These are phyloP conservation scores for Hoplostethus mediterraneus DNA, from an alignment of 2,797 vertebrate genomes.

Conservation along the genomic window DNA sequence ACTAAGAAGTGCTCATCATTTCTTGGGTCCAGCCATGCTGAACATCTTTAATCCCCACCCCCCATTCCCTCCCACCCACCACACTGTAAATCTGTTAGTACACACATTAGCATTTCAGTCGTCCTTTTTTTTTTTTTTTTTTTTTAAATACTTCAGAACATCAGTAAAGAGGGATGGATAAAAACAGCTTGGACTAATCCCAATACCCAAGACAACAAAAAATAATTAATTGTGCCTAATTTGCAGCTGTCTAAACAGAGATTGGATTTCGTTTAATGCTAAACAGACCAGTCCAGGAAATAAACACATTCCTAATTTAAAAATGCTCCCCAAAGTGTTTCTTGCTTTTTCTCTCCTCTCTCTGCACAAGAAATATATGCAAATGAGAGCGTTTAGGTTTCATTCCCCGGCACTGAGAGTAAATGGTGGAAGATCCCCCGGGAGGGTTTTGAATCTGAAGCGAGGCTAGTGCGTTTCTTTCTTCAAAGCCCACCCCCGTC, in stretches of 20 bases:
- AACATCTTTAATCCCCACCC: conserved; percentile 64
- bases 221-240: conserved; percentile 82
- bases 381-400: conserved; percentile 78
- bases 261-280: conserved; percentile 83
- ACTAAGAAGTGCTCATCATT: conserved; percentile 47
- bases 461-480: conserved; percentile 36
- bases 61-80: conserved; percentile 5
- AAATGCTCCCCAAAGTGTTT: conserved; percentile 72
- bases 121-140: background rate
- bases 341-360: conserved; percentile 51
- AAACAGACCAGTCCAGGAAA: conserved; percentile 75
- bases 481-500: conserved; percentile 61
- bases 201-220: conserved; percentile 74
- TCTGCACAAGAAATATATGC: conserved; percentile 72
- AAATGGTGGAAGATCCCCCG: conserved; percentile 60
- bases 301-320: conserved; percentile 81
- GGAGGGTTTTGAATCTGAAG: conserved; percentile 64
- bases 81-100: conserved; percentile 53
- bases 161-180: conserved; percentile 54
- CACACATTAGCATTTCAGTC: conserved; percentile 43
- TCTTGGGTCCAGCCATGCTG: conserved; percentile 41
- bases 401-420: conserved; percentile 55
- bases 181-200: conserved; percentile 76
- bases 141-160: conserved; percentile 49
- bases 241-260: conserved; percentile 82